Conservation (phyloP, 2,888 invertebrate species). For the Heliconius charithonia region DNA sequence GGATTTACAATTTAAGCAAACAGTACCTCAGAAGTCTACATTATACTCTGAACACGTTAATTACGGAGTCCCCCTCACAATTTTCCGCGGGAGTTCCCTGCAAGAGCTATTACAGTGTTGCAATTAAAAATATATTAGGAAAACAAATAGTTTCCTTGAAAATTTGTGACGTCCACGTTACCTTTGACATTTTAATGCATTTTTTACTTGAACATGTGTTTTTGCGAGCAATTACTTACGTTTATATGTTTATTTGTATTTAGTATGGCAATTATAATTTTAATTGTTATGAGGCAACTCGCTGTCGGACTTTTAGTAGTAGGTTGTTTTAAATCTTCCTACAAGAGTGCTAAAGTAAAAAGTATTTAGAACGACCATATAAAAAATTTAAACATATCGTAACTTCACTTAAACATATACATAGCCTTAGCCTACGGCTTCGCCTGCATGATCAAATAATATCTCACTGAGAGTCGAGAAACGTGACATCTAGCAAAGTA, state of each 20-base stretch:
- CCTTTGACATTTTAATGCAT: constrained; percentile 22
- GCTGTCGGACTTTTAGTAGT: not conserved
- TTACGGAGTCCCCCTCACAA: constrained; percentile 38
- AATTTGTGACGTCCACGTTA: constrained; percentile 16
- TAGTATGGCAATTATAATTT: not conserved
- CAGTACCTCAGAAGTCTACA: constrained; percentile 27
- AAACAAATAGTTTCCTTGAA: constrained; percentile 36
- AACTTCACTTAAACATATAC: not conserved
- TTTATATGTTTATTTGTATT: not conserved
- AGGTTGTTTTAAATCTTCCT: no score
- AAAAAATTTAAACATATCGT: no score
- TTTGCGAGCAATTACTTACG: not conserved
- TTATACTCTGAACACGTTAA: constrained; percentile 39
- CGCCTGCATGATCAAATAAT: not conserved
- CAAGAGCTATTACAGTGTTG: constrained; percentile 42
- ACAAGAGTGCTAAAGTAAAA: no score
- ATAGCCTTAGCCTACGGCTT: not conserved
- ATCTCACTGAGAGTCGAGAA: not conserved
- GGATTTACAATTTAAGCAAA: constrained; percentile 31
- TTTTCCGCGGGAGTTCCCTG: constrained; percentile 41
- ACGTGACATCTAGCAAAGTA: not conserved
- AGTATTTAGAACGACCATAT: no score
- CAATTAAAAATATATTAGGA: constrained; percentile 48
- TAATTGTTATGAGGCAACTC: not conserved
- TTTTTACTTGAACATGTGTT: constrained; percentile 2